Percentiles rank a stretch among this genome's conserved stretches.
Conservation (phyloP, 2,797 vertebrate genomes). For the Rallus crepitans region DNA sequence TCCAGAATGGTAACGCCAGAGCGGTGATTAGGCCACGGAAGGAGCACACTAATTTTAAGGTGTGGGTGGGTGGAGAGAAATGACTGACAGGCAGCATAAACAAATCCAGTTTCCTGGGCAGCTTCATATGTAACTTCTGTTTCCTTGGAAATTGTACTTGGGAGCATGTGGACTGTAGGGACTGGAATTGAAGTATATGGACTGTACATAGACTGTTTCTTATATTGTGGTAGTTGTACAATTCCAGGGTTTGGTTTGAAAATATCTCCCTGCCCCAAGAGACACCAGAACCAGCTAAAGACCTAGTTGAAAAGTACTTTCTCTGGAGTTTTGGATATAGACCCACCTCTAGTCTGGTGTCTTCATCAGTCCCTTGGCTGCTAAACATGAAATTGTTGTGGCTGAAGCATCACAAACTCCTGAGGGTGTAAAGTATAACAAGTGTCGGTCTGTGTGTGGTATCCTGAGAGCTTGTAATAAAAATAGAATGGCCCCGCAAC, state of each 20-base stretch:
- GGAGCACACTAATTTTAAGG: neutral
- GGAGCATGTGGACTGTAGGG: neutral
- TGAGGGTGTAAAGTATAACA: neutral
- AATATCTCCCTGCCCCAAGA: neutral
- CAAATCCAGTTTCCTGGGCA: neutral
- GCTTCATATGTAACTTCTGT: neutral
- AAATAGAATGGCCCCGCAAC: neutral
- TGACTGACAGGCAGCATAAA: neutral
- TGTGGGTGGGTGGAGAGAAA: neutral
- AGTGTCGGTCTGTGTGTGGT: neutral
- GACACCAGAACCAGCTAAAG: neutral
- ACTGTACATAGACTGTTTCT: neutral
- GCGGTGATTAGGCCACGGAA: neutral
- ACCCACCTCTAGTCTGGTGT: neutral
- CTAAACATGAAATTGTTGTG: neutral
- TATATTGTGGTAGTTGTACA: neutral
- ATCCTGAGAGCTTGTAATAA: constrained; percentile 6
- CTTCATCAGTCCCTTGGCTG: neutral
- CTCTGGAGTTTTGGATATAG: neutral
- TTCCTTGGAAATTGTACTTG: neutral
- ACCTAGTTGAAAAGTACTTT: neutral
- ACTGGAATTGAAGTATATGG: neutral
- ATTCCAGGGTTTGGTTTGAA: neutral
- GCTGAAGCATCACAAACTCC: neutral
- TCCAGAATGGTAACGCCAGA: neutral